Evolutionary conservation across 1,140 invertebrate species (phyloP).

Genomic region (Brachionus rubens): DNA sequence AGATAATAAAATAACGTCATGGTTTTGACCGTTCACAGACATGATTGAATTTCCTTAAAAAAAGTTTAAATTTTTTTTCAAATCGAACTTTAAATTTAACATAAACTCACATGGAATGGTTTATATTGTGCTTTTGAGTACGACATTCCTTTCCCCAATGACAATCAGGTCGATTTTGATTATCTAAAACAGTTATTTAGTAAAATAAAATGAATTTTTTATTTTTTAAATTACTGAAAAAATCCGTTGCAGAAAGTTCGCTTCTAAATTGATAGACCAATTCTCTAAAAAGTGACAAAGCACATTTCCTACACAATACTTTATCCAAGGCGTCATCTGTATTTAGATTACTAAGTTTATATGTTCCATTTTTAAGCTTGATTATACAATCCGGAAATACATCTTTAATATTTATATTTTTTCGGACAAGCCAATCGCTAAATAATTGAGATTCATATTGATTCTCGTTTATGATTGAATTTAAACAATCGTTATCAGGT

Average conservation of each 20-base stretch:
- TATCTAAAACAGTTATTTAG: not conserved
- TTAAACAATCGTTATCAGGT: constrained; percentile 54
- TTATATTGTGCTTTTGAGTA: constrained; percentile 55
- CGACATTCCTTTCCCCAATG: constrained; percentile 57
- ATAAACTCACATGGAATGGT: constrained; percentile 53
- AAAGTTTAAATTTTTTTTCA: too few species aligned
- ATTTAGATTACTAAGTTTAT: constrained; percentile 44
- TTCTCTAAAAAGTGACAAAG: constrained; percentile 52
- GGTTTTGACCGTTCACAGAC: constrained; percentile 53
- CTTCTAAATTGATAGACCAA: constrained; percentile 55
- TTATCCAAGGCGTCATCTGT: constrained; percentile 38
- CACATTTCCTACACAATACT: constrained; percentile 55
- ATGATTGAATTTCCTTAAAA: constrained; percentile 53
- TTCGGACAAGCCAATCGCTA: constrained; percentile 53
- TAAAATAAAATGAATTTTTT: not conserved
- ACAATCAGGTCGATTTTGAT: constrained; percentile 51
- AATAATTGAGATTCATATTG: constrained; percentile 55
- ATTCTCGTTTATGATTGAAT: constrained; percentile 54
- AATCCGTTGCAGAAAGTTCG: constrained; percentile 50
- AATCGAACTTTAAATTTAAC: not conserved
- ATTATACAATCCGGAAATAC: constrained; percentile 51
- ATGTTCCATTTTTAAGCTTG: constrained; percentile 51
- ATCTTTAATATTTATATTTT: constrained; percentile 52
- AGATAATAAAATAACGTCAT: too few species aligned
- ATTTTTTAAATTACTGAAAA: constrained; percentile 51